Percentiles rank a stretch among this genome's conserved stretches.
These are phyloP conservation scores for Lepidocolaptes lacrymiger DNA, from an alignment of 2,797 vertebrate species.

Conservation along the genomic window DNA sequence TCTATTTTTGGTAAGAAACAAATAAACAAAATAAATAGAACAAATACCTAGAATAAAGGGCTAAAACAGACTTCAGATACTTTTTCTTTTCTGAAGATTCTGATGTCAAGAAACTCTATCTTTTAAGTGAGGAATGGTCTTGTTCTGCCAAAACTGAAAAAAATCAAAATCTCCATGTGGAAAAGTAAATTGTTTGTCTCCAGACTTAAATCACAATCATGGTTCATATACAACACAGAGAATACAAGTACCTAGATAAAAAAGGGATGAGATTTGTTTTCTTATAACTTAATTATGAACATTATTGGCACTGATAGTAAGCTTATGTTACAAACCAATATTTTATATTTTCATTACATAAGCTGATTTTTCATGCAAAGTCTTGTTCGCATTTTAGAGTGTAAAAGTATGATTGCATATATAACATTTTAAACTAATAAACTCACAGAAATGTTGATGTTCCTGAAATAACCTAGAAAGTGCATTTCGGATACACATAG, in stretches of 20 bases:
- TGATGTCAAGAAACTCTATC: not conserved
- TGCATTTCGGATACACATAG: not conserved
- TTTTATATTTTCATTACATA: not conserved
- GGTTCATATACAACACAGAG: too few species aligned
- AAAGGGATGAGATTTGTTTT: too few species aligned
- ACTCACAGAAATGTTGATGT: not conserved
- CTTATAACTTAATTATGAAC: too few species aligned
- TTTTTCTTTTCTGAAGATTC: not conserved
- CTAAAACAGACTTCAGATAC: not conserved
- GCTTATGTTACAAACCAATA: not conserved
- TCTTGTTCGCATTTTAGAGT: not conserved
- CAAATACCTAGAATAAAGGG: rapidly evolving
- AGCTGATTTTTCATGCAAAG: not conserved
- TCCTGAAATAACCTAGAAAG: not conserved
- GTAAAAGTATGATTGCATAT: not conserved
- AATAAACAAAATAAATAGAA: not conserved
- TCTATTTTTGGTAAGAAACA: not conserved
- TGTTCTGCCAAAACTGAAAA: not conserved
- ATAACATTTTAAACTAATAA: not conserved
- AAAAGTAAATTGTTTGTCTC: not conserved
- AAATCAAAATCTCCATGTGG: not conserved
- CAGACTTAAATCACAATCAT: not conserved
- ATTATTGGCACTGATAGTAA: too few species aligned
- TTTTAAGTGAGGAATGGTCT: not conserved
- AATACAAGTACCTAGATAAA: too few species aligned